Conservation (phyloP, 2,113 vertebrate genomes). For the Burhinus oedicnemus region DNA sequence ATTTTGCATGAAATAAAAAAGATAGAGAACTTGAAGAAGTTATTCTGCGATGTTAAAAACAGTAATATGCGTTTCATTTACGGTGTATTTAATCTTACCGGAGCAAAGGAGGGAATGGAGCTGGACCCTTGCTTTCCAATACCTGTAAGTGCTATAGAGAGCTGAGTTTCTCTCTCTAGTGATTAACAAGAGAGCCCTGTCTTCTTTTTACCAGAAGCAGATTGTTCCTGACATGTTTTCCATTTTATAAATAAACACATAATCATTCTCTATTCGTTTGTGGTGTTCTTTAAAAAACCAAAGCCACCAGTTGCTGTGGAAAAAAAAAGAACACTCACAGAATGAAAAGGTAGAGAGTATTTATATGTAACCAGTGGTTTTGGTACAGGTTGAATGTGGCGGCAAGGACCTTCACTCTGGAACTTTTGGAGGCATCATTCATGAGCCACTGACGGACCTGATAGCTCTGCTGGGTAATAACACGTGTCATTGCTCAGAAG, state of each 20-base stretch:
- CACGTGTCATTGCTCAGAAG: background rate
- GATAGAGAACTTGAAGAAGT: background rate
- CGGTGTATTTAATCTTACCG: background rate
- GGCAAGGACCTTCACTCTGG: constrained; percentile 81
- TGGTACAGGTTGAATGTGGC: constrained; percentile 75
- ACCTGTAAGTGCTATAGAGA: background rate
- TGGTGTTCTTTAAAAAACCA: background rate
- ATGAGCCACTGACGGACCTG: constrained; percentile 79
- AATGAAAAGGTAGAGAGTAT: background rate
- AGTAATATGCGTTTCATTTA: background rate
- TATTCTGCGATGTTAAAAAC: background rate
- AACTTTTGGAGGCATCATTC: constrained; percentile 78
- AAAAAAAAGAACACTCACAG: background rate
- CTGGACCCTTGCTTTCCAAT: background rate
- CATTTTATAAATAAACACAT: background rate
- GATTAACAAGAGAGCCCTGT: background rate
- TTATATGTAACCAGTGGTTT: background rate
- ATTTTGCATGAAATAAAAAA: background rate
- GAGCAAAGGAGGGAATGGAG: background rate
- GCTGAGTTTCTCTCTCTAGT: background rate
- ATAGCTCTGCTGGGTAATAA: constrained; percentile 79
- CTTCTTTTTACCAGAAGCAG: background rate
- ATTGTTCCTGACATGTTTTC: background rate
- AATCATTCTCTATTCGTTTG: background rate
- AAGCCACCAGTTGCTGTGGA: background rate